Conservation (phyloP, 2,797 vertebrate genomes). For the Podargus strigoides region DNA sequence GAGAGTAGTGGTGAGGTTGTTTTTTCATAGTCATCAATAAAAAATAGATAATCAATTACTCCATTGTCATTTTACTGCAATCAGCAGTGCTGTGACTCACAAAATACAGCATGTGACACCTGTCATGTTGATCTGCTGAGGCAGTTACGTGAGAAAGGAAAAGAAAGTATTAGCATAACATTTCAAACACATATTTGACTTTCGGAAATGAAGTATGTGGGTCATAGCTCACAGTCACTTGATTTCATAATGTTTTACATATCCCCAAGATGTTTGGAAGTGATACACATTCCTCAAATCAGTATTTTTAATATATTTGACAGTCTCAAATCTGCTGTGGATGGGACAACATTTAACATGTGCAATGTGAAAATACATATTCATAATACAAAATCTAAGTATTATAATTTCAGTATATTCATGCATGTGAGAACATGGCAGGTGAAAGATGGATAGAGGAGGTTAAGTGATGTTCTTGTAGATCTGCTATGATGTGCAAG, state of each 20-base stretch:
- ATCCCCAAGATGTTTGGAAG: conserved; percentile 26
- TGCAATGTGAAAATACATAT: conserved; percentile 52
- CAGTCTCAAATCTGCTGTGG: conserved; percentile 20
- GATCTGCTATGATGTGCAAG: conserved; percentile 69
- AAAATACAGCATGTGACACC: not conserved
- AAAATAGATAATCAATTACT: not conserved
- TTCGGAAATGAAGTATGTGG: conserved; percentile 47
- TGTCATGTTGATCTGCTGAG: conserved; percentile 25
- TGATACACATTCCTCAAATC: conserved; percentile 5
- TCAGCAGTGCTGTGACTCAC: not conserved
- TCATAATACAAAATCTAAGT: conserved; percentile 49
- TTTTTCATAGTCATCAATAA: not conserved
- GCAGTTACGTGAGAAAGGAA: conserved; percentile 8
- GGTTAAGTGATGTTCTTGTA: conserved; percentile 70
- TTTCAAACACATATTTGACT: conserved; percentile 37
- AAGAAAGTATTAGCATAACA: conserved; percentile 52
- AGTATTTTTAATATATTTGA: conserved; percentile 48
- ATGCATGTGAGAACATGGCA: conserved; percentile 34
- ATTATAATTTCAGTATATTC: conserved; percentile 58
- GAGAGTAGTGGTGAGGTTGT: not conserved
- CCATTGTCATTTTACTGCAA: not conserved
- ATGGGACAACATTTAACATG: conserved; percentile 39
- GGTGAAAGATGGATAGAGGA: conserved; percentile 66
- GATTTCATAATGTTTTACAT: conserved; percentile 59
- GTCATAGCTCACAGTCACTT: conserved; percentile 55